A percentile compares a stretch with the other conserved stretches of the same genome.
phyloP scores from a whole-genome alignment of 1,140 invertebrate genomes.

The Drosophila carrolli region DNA sequence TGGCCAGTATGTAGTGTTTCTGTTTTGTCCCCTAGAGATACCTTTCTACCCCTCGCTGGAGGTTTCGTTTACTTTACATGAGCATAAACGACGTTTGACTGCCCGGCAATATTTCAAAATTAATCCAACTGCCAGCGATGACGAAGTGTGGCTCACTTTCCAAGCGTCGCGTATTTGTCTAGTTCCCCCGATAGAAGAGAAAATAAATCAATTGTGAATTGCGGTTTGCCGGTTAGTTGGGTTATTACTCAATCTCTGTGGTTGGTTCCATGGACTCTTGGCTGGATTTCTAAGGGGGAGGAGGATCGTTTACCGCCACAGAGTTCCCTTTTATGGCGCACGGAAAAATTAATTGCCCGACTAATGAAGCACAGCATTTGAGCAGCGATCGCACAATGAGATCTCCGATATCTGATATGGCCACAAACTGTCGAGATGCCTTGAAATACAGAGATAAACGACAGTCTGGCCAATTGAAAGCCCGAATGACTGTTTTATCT shows the following conservation, averaged over 20 bases:
- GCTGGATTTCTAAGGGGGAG: neutral
- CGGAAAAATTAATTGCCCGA: conserved; percentile 71
- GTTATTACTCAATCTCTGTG: conserved; percentile 76
- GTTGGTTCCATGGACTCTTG: conserved; percentile 3
- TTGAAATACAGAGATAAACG: conserved; percentile 53
- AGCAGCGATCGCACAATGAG: conserved; percentile 48
- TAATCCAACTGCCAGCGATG: conserved; percentile 81
- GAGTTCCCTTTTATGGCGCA: conserved; percentile 59
- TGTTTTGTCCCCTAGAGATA: conserved; percentile 25
- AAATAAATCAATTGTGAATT: conserved; percentile 76
- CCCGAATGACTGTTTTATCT: conserved; percentile 16
- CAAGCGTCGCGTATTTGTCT: conserved; percentile 71
- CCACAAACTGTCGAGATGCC: conserved; percentile 47
- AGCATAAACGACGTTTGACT: conserved; percentile 56
- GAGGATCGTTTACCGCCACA: conserved; percentile 30
- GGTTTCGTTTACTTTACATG: conserved; percentile 63
- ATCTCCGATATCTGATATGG: conserved; percentile 62
- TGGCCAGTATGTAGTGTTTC: conserved; percentile 27
- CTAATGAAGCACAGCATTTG: conserved; percentile 67
- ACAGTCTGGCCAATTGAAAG: conserved; percentile 25
- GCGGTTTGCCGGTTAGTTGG: conserved; percentile 59
- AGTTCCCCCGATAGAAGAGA: conserved; percentile 64
- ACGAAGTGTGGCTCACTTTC: conserved; percentile 79
- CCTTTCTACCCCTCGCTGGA: conserved; percentile 10
- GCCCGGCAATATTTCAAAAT: conserved; percentile 79